Evolutionary conservation across 2,888 invertebrate genomes (phyloP), one percentile per base, ranked within the genome.

Genomic region (Drosophila nr. perissopoda): DNA sequence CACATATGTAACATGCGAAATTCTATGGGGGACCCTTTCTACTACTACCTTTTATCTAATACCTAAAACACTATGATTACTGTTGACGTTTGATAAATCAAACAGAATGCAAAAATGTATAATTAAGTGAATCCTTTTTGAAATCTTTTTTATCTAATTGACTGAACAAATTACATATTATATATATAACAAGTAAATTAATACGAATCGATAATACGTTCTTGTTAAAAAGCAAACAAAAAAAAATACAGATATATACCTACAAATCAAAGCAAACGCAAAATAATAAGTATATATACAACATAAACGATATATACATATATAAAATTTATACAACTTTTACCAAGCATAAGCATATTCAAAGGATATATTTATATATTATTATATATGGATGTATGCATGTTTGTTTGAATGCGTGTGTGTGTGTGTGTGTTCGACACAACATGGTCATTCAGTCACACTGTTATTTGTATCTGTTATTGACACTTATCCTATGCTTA

Each of bases 121-220:
- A 63, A 65, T 89, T 89, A 85, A 89, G 89, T 74, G 86, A 89
- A 85, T 82, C 87, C 84, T 87, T 85, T 85, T 85, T 85, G 87
- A 87, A 85, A 85, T 87, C 84, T 84, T 85, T 87, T 85, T 85
- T 85, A 85, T 89, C 85, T 85, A 85, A 85, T 85, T 85, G 85
- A 85, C 89, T 85, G 89, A 85, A 85, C 85, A 85, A 85, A 89
- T 85, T 85, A 85, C 82, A 84, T 86, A 85, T 85, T 60, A 80
- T 63, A 84, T 63, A 84, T 36, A 82, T 63, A 79, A 67, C 66
- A 84, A 69, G 65, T 77, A 73, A 80, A 85, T 80, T 73, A 85
- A 83, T 87, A 80, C 87, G 83, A 78, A 86, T 84, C 49, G 70
- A 86, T 88, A 73, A 83, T 73, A 78, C 58, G 86, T 86, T 84